Percentiles rank a stretch among this genome's conserved stretches.
These are phyloP conservation scores for Stenchaetothrips biformis DNA, from an alignment of 2,888 invertebrate genomes.

Conservation along the genomic window DNA sequence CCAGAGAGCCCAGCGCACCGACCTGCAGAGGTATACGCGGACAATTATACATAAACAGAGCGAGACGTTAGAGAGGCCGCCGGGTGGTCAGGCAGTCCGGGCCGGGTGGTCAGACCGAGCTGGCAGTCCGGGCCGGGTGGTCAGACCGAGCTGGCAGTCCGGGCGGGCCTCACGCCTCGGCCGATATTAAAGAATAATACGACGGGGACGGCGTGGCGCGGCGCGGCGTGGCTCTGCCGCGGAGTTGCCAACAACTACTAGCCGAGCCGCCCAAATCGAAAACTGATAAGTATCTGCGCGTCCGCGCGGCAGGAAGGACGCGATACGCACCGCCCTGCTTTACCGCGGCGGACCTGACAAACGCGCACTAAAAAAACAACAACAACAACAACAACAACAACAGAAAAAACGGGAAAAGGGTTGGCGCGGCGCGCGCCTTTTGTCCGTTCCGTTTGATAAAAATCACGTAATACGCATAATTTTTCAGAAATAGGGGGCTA, in stretches of 20 bases:
- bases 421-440: too few species aligned
- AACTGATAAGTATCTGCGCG: constrained; percentile 6
- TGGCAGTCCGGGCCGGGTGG: neutral
- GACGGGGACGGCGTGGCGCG: too few species aligned
- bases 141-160: neutral
- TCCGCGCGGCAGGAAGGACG: too few species aligned
- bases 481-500: neutral
- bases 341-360: too few species aligned
- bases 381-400: too few species aligned
- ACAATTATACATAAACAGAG: constrained; percentile 19
- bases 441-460: neutral
- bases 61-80: neutral
- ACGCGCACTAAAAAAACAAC: too few species aligned
- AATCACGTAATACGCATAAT: constrained; percentile 1
- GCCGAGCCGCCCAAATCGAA: too few species aligned
- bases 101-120: too few species aligned
- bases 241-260: too few species aligned
- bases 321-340: too few species aligned
- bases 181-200: constrained; percentile 15
- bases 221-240: too few species aligned
- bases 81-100: neutral
- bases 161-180: neutral
- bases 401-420: too few species aligned
- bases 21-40: constrained; percentile 6
- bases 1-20: neutral